Conservation (phyloP, 2,113 vertebrate genomes). For the Channa argus region DNA sequence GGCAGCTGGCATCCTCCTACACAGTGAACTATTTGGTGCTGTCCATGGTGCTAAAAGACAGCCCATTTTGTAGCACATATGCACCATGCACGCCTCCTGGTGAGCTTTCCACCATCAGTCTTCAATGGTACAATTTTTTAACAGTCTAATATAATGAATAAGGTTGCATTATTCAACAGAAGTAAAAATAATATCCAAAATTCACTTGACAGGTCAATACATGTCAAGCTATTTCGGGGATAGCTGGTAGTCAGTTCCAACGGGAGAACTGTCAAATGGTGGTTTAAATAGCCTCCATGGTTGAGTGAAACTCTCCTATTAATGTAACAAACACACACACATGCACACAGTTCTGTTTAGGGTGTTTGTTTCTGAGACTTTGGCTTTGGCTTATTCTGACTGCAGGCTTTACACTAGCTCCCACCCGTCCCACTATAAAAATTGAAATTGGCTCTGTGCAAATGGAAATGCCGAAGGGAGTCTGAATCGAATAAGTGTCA, state of each 20-base stretch:
- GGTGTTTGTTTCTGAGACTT: conserved; percentile 38
- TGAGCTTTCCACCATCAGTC: not conserved
- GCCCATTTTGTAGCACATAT: conserved; percentile 2
- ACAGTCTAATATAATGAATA: no score
- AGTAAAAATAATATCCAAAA: not conserved
- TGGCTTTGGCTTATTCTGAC: conserved; percentile 48
- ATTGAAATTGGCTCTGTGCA: conserved; percentile 69
- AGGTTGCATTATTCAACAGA: not conserved
- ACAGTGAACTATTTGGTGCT: conserved; percentile 24
- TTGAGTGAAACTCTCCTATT: conserved; percentile 21
- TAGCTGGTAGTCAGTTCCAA: not conserved
- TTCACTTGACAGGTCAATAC: conserved; percentile 4
- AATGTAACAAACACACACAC: conserved; percentile 19
- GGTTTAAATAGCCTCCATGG: conserved; percentile 8
- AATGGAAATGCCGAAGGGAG: conserved; percentile 68
- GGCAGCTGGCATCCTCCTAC: conserved; percentile 25
- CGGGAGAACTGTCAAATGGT: not conserved
- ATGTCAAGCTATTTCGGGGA: conserved; percentile 8
- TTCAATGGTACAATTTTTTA: not conserved
- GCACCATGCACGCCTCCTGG: not conserved
- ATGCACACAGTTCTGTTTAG: conserved; percentile 26
- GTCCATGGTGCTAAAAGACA: conserved; percentile 62
- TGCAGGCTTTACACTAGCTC: conserved; percentile 36
- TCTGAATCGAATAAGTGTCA: conserved; percentile 62
- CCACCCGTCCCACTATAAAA: conserved; percentile 42